Conservation (phyloP, 2,113 vertebrate species). For the Oncorhynchus clarkii region DNA sequence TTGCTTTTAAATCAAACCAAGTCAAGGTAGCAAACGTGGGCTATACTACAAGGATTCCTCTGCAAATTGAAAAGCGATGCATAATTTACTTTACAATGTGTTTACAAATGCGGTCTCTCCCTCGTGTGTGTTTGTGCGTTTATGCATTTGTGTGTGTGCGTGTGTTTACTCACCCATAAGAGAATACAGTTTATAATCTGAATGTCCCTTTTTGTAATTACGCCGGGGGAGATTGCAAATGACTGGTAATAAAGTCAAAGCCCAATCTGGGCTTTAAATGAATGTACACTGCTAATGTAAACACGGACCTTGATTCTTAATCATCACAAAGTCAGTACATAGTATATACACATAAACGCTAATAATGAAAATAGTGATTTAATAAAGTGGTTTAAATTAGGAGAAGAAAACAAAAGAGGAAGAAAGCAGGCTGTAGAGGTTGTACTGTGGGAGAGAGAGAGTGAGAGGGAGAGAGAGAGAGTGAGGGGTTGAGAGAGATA, state of each 20-base stretch:
- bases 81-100: conserved; percentile 71
- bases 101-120: conserved; percentile 69
- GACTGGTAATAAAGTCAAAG: conserved; percentile 1
- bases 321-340: neutral
- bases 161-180: neutral
- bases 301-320: neutral
- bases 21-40: conserved; percentile 43
- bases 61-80: conserved; percentile 50
- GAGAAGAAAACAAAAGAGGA: conserved; percentile 17
- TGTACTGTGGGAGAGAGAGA: too few species aligned
- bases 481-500: too few species aligned
- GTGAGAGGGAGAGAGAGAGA: too few species aligned
- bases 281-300: too few species aligned
- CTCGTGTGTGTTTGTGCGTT: conserved; percentile 15
- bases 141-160: conserved; percentile 12
- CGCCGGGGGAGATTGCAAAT: conserved; percentile 5
- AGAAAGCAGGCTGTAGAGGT: too few species aligned
- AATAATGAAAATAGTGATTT: neutral
- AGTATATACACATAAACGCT: neutral
- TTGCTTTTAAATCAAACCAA: conserved; percentile 42
- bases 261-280: too few species aligned
- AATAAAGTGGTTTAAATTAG: neutral
- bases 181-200: neutral
- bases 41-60: conserved; percentile 52
- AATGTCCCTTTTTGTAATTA: neutral